Percentiles rank a stretch among this genome's conserved stretches.
These are phyloP conservation scores for Verasper variegatus DNA, from an alignment of 2,113 vertebrate genomes.

Conservation along the genomic window DNA sequence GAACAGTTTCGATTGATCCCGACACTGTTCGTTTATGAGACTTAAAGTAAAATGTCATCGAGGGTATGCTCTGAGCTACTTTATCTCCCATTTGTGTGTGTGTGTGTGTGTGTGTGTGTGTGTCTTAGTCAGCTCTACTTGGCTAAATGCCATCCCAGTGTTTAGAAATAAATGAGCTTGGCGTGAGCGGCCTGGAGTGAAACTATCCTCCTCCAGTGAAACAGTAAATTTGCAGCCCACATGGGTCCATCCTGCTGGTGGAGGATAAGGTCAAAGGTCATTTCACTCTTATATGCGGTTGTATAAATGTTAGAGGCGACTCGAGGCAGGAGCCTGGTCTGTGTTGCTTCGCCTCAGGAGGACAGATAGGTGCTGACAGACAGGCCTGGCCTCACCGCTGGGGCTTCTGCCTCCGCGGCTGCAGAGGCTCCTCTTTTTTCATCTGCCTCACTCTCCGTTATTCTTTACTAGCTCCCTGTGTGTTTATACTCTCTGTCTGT, in stretches of 20 bases:
- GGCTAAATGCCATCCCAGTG: slow-evolving; percentile 50
- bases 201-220: slow-evolving; percentile 36
- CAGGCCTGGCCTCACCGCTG: slow-evolving; percentile 22
- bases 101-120: slow-evolving; percentile 14
- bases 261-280: slow-evolving; percentile 59
- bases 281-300: slow-evolving; percentile 37
- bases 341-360: slow-evolving; percentile 38
- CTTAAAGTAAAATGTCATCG: slow-evolving; percentile 7
- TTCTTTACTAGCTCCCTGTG: slow-evolving; percentile 11
- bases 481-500: slow-evolving; percentile 8
- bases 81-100: not conserved
- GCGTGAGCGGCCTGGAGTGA: slow-evolving; percentile 45
- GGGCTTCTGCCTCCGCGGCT: not conserved
- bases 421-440: slow-evolving; percentile 8
- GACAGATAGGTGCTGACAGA: slow-evolving; percentile 67
- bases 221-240: slow-evolving; percentile 33
- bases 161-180: slow-evolving; percentile 45
- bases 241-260: slow-evolving; percentile 17
- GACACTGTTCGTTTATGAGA: not conserved
- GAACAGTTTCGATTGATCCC: not conserved
- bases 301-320: slow-evolving; percentile 59
- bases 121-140: slow-evolving; percentile 28
- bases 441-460: slow-evolving; percentile 15
- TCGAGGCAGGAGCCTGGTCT: slow-evolving; percentile 46
- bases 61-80: not conserved